A percentile compares a stretch with the other conserved stretches of the same genome.
Conservation (phyloP, 2,797 vertebrate species). For the Leptodactylus fallax region DNA sequence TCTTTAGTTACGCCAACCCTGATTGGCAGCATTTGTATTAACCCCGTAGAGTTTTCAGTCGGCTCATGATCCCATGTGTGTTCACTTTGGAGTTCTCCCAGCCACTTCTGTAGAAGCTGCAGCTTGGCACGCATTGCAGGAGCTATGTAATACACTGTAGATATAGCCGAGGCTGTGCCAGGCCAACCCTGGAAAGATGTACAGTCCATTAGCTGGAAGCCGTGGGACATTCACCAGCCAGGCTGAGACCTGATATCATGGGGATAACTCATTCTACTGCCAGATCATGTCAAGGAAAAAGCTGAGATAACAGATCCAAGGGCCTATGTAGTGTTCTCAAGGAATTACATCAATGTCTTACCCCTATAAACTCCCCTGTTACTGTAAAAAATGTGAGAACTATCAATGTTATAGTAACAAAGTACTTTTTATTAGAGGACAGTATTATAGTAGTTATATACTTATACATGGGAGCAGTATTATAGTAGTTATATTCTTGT, state of each 20-base stretch:
- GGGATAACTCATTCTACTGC: conserved; percentile 26
- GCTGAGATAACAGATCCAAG: conserved; percentile 3
- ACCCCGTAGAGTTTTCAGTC: background rate
- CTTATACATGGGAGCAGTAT: background rate
- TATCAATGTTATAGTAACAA: too few relatives aligned
- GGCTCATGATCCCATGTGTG: background rate
- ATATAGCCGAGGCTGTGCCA: conserved; percentile 43
- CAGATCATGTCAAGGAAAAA: background rate
- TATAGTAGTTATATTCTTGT: conserved; percentile 10
- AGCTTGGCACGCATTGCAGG: conserved; percentile 34
- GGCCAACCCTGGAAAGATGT: conserved; percentile 44
- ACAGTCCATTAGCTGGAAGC: conserved; percentile 19
- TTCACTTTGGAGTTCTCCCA: conserved; percentile 23
- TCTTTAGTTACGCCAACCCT: too few relatives aligned
- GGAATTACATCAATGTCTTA: background rate
- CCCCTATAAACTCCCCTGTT: background rate
- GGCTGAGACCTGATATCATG: conserved; percentile 11
- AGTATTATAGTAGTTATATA: conserved; percentile 3
- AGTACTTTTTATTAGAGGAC: background rate
- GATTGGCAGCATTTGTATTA: background rate
- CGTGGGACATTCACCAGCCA: background rate
- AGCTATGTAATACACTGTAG: conserved; percentile 40
- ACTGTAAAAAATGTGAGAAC: background rate
- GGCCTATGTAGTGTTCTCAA: background rate
- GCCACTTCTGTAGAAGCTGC: background rate